Evolutionary conservation across 64 coral and sea anemone genomes (phyloP), one percentile per base, ranked within the genome.

Genomic region (Montipora efflorescens): DNA sequence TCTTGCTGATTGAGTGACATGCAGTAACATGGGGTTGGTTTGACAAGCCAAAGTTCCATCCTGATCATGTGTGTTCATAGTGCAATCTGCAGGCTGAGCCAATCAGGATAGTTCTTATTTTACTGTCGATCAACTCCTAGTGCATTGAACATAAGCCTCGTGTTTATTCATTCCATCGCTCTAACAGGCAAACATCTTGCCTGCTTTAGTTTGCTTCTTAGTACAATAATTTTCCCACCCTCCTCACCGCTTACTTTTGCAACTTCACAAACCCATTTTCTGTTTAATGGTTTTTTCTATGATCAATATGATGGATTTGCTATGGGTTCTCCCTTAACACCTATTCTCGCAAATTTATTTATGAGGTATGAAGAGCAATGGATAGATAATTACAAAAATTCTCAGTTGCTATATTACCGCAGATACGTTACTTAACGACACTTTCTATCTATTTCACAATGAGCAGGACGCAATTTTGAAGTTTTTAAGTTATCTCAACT

Each of bases 81-180:
- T 69, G 67, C 67, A 12, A 69, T 69, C 67, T 69, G 67, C 67
- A 69, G 67, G 67, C 8, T 69, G 14, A 69, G 67, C 67, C 67
- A 69, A 69, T 69, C 6, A 69, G 67, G 67, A 5, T 69, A 15
- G 67, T 15, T 69, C 18, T 15, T 15, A 69, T 69, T 69, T 69
- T 2, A 69, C 51, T 53, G 67, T 69, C 8, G 18, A 69, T 69
- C 67, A 69, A 69, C 14, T 69, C 67, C 67, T 7, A 0, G 67
- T 10, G 67, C 67, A 69, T 69, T 16, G 67, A 69, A 69, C 6
- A 69, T 15, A 69, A 69, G 67, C 8, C 67, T 69, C 67, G 7
- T 21, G 67, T 69, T 69, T 69, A 69, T 69, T 69, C 67, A 69
- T 69, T 69, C 67, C 67, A 2, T 69, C n/a, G 67, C 67, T 69